phyloP scores from a whole-genome alignment of 2,797 vertebrate genomes.

The Benthosema pterotum region DNA sequence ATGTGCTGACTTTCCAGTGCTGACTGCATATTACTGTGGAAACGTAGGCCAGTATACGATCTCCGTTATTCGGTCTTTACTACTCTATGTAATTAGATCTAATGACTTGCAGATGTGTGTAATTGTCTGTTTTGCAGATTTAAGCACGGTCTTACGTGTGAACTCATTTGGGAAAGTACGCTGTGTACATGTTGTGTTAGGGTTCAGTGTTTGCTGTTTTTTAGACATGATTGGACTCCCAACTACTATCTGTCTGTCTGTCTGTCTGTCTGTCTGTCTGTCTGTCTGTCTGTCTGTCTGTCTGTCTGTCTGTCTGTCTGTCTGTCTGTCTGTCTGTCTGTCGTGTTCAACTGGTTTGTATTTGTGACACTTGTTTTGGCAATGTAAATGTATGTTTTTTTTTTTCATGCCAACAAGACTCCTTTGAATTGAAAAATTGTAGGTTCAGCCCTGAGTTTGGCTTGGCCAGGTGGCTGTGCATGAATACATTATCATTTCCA shows the following conservation, averaged over 20 bases:
- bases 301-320: not conserved
- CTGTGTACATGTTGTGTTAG: not conserved
- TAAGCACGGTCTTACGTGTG: constrained; percentile 60
- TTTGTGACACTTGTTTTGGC: constrained; percentile 1
- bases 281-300: not conserved
- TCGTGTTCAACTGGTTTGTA: too few relatives aligned
- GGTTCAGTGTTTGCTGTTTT: not conserved
- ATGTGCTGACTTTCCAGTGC: constrained; percentile 38
- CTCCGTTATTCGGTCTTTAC: constrained; percentile 41
- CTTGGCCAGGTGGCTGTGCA: too few relatives aligned
- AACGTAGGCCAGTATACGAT: constrained; percentile 34
- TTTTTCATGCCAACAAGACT: too few relatives aligned
- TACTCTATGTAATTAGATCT: constrained; percentile 61
- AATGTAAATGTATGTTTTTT: too few relatives aligned
- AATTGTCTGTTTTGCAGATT: constrained; percentile 60
- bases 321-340: not conserved
- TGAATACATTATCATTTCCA: too few relatives aligned
- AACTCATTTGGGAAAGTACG: constrained; percentile 49
- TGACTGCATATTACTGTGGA: constrained; percentile 39
- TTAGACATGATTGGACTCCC: too few relatives aligned
- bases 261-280: not conserved
- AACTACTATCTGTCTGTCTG: not conserved
- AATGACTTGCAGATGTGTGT: constrained; percentile 76
- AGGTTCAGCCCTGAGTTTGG: too few relatives aligned
- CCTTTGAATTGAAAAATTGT: too few relatives aligned